Evolutionary conservation across 1,140 invertebrate genomes (phyloP), one percentile per base, ranked within the genome.

Genomic region (Lepidurus packardi): DNA sequence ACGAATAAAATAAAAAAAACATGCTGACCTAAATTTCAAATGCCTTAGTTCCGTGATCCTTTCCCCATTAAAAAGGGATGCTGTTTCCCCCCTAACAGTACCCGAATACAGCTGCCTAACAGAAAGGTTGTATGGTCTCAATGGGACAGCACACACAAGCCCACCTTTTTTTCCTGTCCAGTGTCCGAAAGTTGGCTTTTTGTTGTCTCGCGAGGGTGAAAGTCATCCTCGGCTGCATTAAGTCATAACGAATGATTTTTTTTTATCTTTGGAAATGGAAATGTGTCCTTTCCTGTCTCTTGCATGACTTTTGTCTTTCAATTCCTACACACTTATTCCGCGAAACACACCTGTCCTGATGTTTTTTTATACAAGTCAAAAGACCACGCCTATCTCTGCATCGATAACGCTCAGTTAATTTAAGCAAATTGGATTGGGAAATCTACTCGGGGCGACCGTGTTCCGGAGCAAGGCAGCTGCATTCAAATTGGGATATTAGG

Each of bases 301-400:
- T 34, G 34, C 34, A 65, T 65, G 53, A 21, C 53, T 65, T 65
- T 65, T 65, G 53, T 21, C 53, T 13, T 21, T 65, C 13, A 65
- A 13, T 8, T 21, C 53, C 53, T 21, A 21, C 53, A 65, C 53
- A 21, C 21, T 16, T 65, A 34, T 16, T 65, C 13, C 7, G 9
- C 21, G 21, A 65, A 65, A 65, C 53, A 65, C 53, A 65, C 53
- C 53, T 65, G 53, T 65, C 53, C 53, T n/a, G 53, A 65, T 65
- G 16, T 65, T 65, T 65, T 47, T 65, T 65, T 65, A n/a, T 65
- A 9, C 6, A 65, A 65, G 21, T 65, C 16, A 21, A 65, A 65
- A 65, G 53, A n/a, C 21, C 53, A 13, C 53, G 53, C 53, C 53
- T 65, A 65, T 65, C 53, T n/a, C 53, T 65, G 53, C 53, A 8